Percentiles rank a stretch among this genome's conserved stretches.
These are phyloP conservation scores for Colletes gigas DNA, from an alignment of 1,140 invertebrate genomes.

Conservation along the genomic window DNA sequence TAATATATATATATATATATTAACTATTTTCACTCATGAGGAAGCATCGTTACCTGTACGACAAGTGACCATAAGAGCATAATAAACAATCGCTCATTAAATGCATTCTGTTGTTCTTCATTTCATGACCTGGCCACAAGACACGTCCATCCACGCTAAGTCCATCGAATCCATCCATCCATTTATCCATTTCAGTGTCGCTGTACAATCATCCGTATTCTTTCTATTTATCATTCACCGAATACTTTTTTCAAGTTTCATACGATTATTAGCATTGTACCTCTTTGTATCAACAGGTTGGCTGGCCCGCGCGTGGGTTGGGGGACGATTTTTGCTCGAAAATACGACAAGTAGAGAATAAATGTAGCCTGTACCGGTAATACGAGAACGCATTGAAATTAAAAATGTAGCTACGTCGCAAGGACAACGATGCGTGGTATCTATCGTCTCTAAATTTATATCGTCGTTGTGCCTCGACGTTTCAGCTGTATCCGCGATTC, in stretches of 20 bases:
- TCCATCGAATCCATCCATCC: slow-evolving; percentile 35
- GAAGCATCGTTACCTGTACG: slow-evolving; percentile 82
- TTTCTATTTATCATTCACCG: slow-evolving; percentile 52
- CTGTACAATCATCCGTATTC: slow-evolving; percentile 65
- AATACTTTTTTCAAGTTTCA: background rate
- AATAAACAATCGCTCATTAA: slow-evolving; percentile 83
- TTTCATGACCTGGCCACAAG: slow-evolving; percentile 79
- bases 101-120: slow-evolving; percentile 82
- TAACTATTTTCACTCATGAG: slow-evolving; percentile 82
- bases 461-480: too few species aligned
- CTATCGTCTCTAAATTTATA: too few species aligned
- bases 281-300: background rate
- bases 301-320: too few species aligned
- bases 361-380: too few species aligned
- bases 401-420: too few species aligned
- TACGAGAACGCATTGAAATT: too few species aligned
- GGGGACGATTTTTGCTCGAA: too few species aligned
- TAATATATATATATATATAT: slow-evolving; percentile 78
- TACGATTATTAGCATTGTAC: too few species aligned
- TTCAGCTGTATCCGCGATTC: too few species aligned
- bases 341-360: too few species aligned
- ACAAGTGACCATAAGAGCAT: slow-evolving; percentile 82
- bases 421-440: too few species aligned
- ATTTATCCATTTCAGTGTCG: slow-evolving; percentile 65
- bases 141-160: slow-evolving; percentile 66